Evolutionary conservation across 2,797 vertebrate species (phyloP), one percentile per base, ranked within the genome.

Genomic region (Bradypus variegatus): DNA sequence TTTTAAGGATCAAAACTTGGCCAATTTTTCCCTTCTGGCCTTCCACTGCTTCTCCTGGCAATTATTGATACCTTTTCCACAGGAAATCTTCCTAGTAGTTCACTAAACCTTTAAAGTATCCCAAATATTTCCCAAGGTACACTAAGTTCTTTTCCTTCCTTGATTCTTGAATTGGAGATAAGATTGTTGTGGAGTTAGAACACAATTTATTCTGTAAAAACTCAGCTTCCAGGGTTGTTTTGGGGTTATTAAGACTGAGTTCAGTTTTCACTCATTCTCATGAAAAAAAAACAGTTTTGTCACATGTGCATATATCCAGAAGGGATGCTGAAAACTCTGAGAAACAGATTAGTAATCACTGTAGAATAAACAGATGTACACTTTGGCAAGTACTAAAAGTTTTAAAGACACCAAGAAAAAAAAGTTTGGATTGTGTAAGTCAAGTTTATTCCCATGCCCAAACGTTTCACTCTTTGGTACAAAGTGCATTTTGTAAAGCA

Each of bases 281-380:
- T 92, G 80, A 91, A 86, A 77, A 86, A 89, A 64, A 36, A 38
- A 50, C 3, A 93, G 21, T 29, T 94, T 90, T 90, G 27, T 73
- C 45, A 93, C 91, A 95, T 25, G 79, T 8, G 4, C 38, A 88
- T 50, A 70, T 92, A 50, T 3, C 88, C 89, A 93, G 64, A 93
- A 95, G 82, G 10, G 55, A 89, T 41, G n/a, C 2, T 82, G 19
- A 76, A 77, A 72, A 88, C 16, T 85, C 73, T 79, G 75, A 94
- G 0, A 3, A 96, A 58, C 8, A 92, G 45, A 90, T 94, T 86
- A 94, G 41, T 81, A 92, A 92, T 38, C 78, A 72, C 7, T 89
- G 16, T 62, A 91, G 92, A 96, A 93, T 77, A 94, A 86, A 73
- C 64, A 96, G 80, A 93, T 69, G 12, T 78, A 45, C 55, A 78